Evolutionary conservation across 2,888 invertebrate genomes (phyloP).

Genomic region (Hemaris fuciformis): DNA sequence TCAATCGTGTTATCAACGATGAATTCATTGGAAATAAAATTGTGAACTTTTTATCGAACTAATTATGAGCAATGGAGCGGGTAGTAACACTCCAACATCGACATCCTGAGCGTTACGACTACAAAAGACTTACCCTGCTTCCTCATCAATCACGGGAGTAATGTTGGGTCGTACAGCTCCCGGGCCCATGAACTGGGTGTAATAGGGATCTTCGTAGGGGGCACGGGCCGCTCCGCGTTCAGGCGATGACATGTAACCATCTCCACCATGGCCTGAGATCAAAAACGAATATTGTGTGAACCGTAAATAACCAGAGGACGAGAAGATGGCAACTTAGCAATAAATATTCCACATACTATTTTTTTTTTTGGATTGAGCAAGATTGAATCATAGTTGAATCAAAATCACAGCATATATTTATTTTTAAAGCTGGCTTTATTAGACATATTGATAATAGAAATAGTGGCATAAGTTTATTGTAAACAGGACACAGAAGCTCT

Average conservation of each 20-base stretch:
- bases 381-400: too few species aligned
- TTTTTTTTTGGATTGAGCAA: too few species aligned
- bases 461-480: too few species aligned
- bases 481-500: too few species aligned
- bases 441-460: too few species aligned
- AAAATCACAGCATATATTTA: too few species aligned
- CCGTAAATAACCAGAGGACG: not conserved
- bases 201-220: constrained; percentile 93
- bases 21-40: not conserved
- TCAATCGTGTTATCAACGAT: not conserved
- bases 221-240: constrained; percentile 87
- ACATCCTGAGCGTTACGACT: too few species aligned
- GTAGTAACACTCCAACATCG: too few species aligned
- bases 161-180: constrained; percentile 86
- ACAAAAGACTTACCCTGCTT: constrained; percentile 84
- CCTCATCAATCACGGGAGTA: constrained; percentile 95
- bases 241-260: constrained; percentile 93
- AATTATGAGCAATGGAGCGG: too few species aligned
- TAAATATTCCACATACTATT: not conserved
- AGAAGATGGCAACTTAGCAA: not conserved
- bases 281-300: not conserved
- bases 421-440: too few species aligned
- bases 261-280: constrained; percentile 52
- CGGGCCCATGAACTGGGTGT: constrained; percentile 87
- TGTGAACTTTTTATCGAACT: too few species aligned